Evolutionary conservation across 2,888 invertebrate genomes (phyloP).

Genomic region (Mesoligia furuncula): DNA sequence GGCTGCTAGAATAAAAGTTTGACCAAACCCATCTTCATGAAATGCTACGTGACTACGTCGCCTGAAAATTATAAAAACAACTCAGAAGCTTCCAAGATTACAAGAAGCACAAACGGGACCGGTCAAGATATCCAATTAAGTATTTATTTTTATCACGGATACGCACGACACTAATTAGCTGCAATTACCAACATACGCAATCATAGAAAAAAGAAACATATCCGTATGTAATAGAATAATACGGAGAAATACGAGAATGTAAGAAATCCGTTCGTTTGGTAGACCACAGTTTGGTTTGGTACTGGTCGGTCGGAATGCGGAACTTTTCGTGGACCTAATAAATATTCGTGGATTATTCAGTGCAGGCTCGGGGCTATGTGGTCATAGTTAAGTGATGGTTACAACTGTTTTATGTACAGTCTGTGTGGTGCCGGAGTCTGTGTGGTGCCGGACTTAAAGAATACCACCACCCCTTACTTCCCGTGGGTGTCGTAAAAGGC

Average conservation of each 20-base stretch:
- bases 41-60: not conserved
- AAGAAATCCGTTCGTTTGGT: slow-evolving; percentile 60
- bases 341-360: slow-evolving; percentile 60
- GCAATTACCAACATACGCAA: slow-evolving; percentile 45
- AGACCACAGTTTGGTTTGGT: slow-evolving; percentile 58
- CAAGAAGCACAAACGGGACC: slow-evolving; percentile 7
- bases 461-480: too few relatives aligned
- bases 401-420: slow-evolving; percentile 21
- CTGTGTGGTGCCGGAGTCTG: too few relatives aligned
- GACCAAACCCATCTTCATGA: not conserved
- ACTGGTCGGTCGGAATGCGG: slow-evolving; percentile 62
- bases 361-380: slow-evolving; percentile 45
- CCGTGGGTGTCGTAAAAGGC: too few relatives aligned
- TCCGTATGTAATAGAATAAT: slow-evolving; percentile 57
- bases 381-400: slow-evolving; percentile 50
- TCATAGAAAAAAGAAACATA: slow-evolving; percentile 37
- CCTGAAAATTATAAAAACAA: not conserved
- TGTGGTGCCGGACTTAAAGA: too few relatives aligned
- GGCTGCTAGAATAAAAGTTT: not conserved
- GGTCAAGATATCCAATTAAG: slow-evolving; percentile 17
- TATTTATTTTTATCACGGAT: slow-evolving; percentile 44
- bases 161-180: slow-evolving; percentile 23
- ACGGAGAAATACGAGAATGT: slow-evolving; percentile 62
- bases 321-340: slow-evolving; percentile 57
- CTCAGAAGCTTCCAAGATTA: not conserved